These are phyloP conservation scores for Etheostoma spectabile DNA, from an alignment of 2,113 vertebrate species.

Conservation along the genomic window DNA sequence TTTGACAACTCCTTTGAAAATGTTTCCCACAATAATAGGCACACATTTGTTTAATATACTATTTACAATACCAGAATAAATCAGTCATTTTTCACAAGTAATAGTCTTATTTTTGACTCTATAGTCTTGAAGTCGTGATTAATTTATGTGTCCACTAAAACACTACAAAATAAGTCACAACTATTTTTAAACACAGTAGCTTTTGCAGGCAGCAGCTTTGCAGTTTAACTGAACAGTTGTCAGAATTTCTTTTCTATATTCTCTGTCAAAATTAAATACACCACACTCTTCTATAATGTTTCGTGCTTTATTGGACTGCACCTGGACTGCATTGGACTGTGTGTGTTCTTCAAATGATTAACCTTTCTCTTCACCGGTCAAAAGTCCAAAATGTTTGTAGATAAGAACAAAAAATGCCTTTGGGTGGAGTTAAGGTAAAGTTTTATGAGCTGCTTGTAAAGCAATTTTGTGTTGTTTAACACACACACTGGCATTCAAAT, in stretches of 20 bases:
- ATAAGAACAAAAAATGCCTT: background rate
- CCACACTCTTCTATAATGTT: background rate
- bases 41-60: no score
- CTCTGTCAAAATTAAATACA: background rate
- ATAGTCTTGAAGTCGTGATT: no score
- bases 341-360: background rate
- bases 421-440: background rate
- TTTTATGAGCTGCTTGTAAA: conserved; percentile 31
- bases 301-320: background rate
- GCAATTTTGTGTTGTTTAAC: background rate
- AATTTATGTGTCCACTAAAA: background rate
- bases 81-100: background rate
- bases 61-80: background rate
- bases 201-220: background rate
- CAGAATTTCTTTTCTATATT: background rate
- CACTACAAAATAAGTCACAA: background rate
- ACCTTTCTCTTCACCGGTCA: background rate
- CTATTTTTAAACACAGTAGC: background rate
- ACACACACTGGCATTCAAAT: background rate
- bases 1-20: background rate
- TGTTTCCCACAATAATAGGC: background rate
- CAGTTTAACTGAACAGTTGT: background rate
- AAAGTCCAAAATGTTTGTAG: conserved; percentile 19
- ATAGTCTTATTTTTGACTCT: no score
- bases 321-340: background rate